Conservation (phyloP, 2,113 vertebrate genomes). For the Zingel zingel region DNA sequence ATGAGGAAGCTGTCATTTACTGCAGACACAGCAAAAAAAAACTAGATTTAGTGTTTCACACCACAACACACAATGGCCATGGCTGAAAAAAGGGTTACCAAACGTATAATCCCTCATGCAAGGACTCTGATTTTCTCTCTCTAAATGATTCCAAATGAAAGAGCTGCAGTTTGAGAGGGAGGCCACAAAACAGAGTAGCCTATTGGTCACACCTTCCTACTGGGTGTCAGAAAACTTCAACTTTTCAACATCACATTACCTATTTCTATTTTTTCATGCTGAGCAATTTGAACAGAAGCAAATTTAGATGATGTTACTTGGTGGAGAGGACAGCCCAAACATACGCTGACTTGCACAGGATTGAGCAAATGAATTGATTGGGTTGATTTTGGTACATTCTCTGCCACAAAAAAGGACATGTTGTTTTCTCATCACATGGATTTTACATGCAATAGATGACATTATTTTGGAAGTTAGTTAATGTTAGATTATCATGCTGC, state of each 20-base stretch:
- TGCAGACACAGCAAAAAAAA: slow-evolving; percentile 71
- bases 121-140: slow-evolving; percentile 45
- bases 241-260: background rate
- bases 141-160: slow-evolving; percentile 42
- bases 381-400: background rate
- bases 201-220: slow-evolving; percentile 25
- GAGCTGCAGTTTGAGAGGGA: slow-evolving; percentile 11
- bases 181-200: background rate
- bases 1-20: slow-evolving; percentile 74
- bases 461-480: background rate
- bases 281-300: background rate
- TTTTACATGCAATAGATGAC: background rate
- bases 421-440: background rate
- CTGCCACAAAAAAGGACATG: background rate
- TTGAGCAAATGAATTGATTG: slow-evolving; percentile 39
- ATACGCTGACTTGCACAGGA: slow-evolving; percentile 45
- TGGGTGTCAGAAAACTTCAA: slow-evolving; percentile 1
- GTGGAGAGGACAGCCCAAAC: slow-evolving; percentile 32
- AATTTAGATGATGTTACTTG: slow-evolving; percentile 17
- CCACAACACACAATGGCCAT: slow-evolving; percentile 17
- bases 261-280: background rate
- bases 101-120: slow-evolving; percentile 37
- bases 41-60: slow-evolving; percentile 17
- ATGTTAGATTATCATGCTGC: background rate
- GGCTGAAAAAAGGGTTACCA: background rate